These are phyloP conservation scores for Cheilosia scutellata DNA, from an alignment of 2,888 invertebrate species.

Conservation along the genomic window DNA sequence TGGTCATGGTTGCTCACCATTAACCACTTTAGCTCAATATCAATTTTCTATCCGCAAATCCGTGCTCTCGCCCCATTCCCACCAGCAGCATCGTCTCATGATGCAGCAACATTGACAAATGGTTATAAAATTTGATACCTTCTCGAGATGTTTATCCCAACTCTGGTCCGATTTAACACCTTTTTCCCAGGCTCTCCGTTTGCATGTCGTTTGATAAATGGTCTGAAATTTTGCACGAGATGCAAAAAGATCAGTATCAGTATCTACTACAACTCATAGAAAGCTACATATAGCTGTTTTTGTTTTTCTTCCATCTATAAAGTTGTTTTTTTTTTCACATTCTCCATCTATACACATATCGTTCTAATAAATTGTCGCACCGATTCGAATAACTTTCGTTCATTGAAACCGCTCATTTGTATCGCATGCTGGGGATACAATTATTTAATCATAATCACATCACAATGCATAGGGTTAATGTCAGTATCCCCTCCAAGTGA, in stretches of 20 bases:
- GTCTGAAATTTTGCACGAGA: conserved; percentile 35
- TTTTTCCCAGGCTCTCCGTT: conserved; percentile 19
- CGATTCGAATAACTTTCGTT: conserved; percentile 59
- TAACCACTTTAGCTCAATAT: conserved; percentile 58
- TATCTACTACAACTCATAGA: conserved; percentile 18
- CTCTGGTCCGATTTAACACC: conserved; percentile 55
- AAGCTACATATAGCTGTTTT: background rate
- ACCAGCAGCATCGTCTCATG: conserved; percentile 53
- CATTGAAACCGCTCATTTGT: conserved; percentile 27
- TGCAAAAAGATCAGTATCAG: conserved; percentile 21
- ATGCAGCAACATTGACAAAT: conserved; percentile 72
- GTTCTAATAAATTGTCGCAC: conserved; percentile 56
- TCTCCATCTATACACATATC: conserved; percentile 14
- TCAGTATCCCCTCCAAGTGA: conserved; percentile 11
- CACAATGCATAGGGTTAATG: conserved; percentile 36
- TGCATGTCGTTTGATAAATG: conserved; percentile 51
- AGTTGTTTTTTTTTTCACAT: conserved; percentile 15
- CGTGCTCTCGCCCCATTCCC: background rate
- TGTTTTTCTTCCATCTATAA: background rate
- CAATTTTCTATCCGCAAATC: conserved; percentile 28
- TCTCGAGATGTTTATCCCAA: conserved; percentile 50
- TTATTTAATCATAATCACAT: conserved; percentile 65
- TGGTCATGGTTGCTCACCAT: conserved; percentile 45
- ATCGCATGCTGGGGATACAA: conserved; percentile 21
- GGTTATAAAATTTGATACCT: conserved; percentile 54